Base-by-base conservation (phyloP, 1,140 invertebrate species). In the Himalopsyche phryganea region DNA sequence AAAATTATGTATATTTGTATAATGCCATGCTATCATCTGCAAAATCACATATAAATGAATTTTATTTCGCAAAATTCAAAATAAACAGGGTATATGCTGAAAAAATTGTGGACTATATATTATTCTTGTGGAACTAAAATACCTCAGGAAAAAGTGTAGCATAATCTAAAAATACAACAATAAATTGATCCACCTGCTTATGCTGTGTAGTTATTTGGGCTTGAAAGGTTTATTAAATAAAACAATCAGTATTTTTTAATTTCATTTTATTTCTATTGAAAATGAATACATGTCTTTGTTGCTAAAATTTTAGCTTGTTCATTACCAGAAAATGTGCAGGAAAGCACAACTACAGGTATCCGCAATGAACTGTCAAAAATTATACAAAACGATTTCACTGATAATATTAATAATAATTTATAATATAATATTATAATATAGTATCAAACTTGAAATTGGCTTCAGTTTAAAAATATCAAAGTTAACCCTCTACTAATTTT, bases 241-340 rank as follows among this genome's bases (percentile, higher is more conserved):
- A n/a, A n/a, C n/a, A n/a, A n/a, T n/a, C n/a, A 33, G 46, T 50
- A 51, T 55, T 57, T 64, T 59, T 60, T 46, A 52, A 58, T 58
- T 63, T 63, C 58, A 48, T 64, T 64, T 63, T 64, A 64, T 60
- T 64, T 60, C 62, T 64, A 64, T 53, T 48, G 62, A 64, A 60
- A 60, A 64, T 60, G 58, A 64, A 64, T 64, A 64, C 62, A 64
- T 64, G 62, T 52, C 47, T 28, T 60, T 60, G 55, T 63, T 56
- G 54, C 58, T 64, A 63, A 63, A 60, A 57, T 63, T 49, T 58
- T 63, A 59, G 60, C 56, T 57, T 46, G 42, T 40, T 55, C 48
- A 59, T 64, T 56, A 64, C 58, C 62, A 64, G 58, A 64, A 64
- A 63, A 58, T 58, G 62, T 64, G 62, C 62, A 60, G 57, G 52